Percentiles rank a stretch among this genome's conserved stretches.
Evolutionary conservation across 2,797 vertebrate species (phyloP).

Genomic region (Emydoidea blandingii): DNA sequence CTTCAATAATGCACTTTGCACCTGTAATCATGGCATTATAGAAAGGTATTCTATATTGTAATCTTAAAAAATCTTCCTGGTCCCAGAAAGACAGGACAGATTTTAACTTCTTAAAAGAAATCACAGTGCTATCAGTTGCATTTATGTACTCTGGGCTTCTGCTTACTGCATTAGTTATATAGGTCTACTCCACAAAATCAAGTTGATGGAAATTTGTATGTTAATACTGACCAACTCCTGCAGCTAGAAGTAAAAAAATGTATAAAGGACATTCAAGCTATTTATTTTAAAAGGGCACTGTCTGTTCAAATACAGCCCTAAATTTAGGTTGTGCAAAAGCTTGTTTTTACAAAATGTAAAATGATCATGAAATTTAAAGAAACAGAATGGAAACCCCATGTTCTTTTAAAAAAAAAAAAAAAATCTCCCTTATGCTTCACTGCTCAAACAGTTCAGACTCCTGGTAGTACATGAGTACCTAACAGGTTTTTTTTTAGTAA

Average conservation of each 20-base stretch:
- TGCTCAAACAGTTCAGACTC: background rate
- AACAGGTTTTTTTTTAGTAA: background rate
- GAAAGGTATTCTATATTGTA: background rate
- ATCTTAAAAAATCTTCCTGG: background rate
- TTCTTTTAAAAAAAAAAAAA: background rate
- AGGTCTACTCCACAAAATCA: background rate
- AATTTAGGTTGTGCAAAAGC: background rate
- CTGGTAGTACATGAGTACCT: background rate
- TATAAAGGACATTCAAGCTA: background rate
- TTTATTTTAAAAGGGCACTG: background rate
- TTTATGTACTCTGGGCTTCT: background rate
- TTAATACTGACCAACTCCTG: background rate
- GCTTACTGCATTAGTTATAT: background rate
- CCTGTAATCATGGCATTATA: background rate
- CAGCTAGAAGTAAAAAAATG: background rate
- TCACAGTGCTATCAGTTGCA: background rate
- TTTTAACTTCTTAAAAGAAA: conserved; percentile 3
- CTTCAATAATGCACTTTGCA: background rate
- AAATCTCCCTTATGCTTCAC: background rate
- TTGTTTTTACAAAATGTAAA: background rate
- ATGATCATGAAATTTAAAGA: background rate
- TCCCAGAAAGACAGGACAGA: background rate
- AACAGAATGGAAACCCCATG: background rate
- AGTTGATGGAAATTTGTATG: background rate
- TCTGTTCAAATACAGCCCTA: background rate